A percentile compares a stretch with the other conserved stretches of the same genome.
These are phyloP conservation scores for Neofelis nebulosa DNA, from an alignment of 2,113 vertebrate species.

Conservation along the genomic window DNA sequence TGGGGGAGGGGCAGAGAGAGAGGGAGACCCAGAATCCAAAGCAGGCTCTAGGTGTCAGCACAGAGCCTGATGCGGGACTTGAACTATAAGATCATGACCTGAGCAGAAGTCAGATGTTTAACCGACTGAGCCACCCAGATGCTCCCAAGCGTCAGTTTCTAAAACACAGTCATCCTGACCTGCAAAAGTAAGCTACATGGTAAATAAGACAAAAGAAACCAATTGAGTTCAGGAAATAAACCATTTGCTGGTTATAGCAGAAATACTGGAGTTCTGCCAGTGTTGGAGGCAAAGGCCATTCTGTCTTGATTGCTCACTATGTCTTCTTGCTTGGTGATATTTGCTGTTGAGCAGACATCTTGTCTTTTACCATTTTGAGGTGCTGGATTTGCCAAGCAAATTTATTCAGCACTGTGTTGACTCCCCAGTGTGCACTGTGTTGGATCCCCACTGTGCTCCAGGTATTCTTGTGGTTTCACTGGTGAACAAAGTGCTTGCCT, in stretches of 20 bases:
- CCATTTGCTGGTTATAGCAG: neutral
- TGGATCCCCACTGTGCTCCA: neutral
- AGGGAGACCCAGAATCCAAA: too few species aligned
- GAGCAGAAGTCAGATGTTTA: too few species aligned
- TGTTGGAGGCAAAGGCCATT: neutral
- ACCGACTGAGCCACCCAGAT: too few species aligned
- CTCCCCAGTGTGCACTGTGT: neutral
- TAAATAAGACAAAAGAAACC: constrained; percentile 23
- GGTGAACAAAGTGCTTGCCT: neutral
- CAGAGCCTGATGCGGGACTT: too few species aligned
- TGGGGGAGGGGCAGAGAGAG: too few species aligned
- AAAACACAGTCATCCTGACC: neutral
- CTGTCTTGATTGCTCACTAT: neutral
- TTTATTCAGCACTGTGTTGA: neutral
- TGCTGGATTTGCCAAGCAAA: neutral
- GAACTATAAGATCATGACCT: too few species aligned
- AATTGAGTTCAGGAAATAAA: neutral
- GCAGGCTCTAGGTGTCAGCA: too few species aligned
- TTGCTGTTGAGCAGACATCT: neutral
- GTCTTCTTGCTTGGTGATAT: neutral
- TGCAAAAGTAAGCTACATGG: neutral
- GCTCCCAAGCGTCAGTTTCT: neutral
- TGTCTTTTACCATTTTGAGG: neutral
- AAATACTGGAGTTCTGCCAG: neutral
- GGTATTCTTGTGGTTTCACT: neutral